Base-by-base conservation (phyloP, 2,113 vertebrate genomes). In the Chrysochloris asiatica region DNA sequence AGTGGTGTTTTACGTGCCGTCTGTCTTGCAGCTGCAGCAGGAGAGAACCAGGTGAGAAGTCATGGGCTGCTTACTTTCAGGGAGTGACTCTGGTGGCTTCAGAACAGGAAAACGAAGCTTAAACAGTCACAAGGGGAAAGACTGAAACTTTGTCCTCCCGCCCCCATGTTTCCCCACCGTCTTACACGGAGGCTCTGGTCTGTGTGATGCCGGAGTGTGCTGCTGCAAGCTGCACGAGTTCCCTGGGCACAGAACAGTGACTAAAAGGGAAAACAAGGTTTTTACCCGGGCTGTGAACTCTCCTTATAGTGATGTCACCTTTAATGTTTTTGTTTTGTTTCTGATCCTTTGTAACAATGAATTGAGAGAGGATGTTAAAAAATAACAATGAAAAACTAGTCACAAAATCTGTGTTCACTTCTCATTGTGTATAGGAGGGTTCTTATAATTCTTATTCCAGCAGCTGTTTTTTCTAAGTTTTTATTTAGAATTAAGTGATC, bases 1-100 rank as follows among this genome's bases (percentile, higher is more conserved):
- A 89, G 99, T 99, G 69, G 98, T 99, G 81, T 99, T 99, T 96
- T 99, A 99, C 76, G 98, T 99, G 97, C 99, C 99, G 90, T 98
- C 98, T 10, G 98, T 99, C 52, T 98, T 97, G 50, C 99, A 99
- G 86, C 98, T 99, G 95, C 99, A 99, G 96, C 99, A 99, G 97
- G 99, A 99, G 96, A 99, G 99, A 96, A 99, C 99, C 97, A 99
- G 99, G 99, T 99, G 94, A 98, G 89, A 3, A 19, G 59, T 21
- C 4, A 30, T 2, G 59, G 22, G 59, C 59, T 9, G 4, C 26
- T 61, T 9, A 26, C 59, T 28, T 52, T 61, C 12, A 47, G 61
- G 81, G 63, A 83, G 59, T 14, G 83, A 63, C 86, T 71, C 71
- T 3, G 43, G 56, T 52, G 50, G 50, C 50, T 52, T 52, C 50